Percentiles rank a stretch among this genome's conserved stretches.
phyloP scores from a whole-genome alignment of 2,888 invertebrate species.

The Caenorhabditis afra region DNA sequence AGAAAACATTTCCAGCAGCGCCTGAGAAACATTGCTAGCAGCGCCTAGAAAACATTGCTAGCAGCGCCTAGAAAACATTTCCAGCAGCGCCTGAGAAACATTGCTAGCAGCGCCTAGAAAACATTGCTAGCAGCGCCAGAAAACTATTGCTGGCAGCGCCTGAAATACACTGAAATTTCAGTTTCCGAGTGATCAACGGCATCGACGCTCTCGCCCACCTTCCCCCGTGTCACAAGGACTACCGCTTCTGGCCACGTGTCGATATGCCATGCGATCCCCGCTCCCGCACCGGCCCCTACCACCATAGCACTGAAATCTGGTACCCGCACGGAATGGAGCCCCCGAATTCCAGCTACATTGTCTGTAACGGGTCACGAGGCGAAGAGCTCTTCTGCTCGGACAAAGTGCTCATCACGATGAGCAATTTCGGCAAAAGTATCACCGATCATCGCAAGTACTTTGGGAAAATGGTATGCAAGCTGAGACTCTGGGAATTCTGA shows the following conservation, averaged over 20 bases:
- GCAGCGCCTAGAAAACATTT: too few relatives aligned
- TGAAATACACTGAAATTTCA: conserved; percentile 9
- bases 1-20: too few relatives aligned
- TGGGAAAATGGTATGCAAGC: conserved; percentile 34
- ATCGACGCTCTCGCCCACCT: conserved; percentile 34
- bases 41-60: too few relatives aligned
- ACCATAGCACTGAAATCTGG: conserved; percentile 49
- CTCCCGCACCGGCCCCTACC: conserved; percentile 39
- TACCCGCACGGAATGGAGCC: conserved; percentile 53
- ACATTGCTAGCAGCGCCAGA: too few relatives aligned
- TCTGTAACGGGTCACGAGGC: conserved; percentile 36
- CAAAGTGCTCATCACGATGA: conserved; percentile 16
- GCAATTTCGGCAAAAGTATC: conserved; percentile 34
- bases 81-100: too few relatives aligned
- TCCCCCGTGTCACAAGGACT: conserved; percentile 52
- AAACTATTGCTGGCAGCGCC: too few relatives aligned
- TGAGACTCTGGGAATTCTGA: neutral
- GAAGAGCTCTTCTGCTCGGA: conserved; percentile 46
- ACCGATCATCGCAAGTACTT: conserved; percentile 59
- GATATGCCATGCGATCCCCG: conserved; percentile 37
- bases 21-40: too few relatives aligned
- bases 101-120: too few relatives aligned
- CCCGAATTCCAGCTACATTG: conserved; percentile 29
- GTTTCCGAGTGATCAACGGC: conserved; percentile 44
- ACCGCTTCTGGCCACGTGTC: conserved; percentile 23